phyloP scores from a whole-genome alignment of 2,888 invertebrate genomes.

The Isotomurus palustris region DNA sequence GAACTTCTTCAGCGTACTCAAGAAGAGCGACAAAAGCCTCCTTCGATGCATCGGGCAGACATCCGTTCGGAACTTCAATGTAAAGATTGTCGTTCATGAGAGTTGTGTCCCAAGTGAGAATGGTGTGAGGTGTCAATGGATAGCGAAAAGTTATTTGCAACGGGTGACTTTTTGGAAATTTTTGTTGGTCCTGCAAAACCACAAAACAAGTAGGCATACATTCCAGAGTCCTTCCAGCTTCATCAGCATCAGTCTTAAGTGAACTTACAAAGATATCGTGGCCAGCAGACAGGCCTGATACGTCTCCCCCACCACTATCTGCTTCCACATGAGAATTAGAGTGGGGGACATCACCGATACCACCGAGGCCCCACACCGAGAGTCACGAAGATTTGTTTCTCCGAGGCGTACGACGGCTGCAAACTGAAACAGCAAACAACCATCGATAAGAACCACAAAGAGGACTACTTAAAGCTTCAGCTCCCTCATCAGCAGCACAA shows the following conservation, averaged over 20 bases:
- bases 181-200: neutral
- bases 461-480: too few species aligned
- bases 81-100: slow-evolving; percentile 73
- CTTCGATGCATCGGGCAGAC: slow-evolving; percentile 86
- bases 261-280: slow-evolving; percentile 5
- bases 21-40: slow-evolving; percentile 89
- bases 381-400: slow-evolving; percentile 59
- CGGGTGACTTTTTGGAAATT: slow-evolving; percentile 55
- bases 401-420: slow-evolving; percentile 19
- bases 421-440: slow-evolving; percentile 12
- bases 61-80: slow-evolving; percentile 79
- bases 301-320: slow-evolving; percentile 70
- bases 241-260: slow-evolving; percentile 19
- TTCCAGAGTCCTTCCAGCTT: slow-evolving; percentile 19
- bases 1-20: slow-evolving; percentile 91
- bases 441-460: too few species aligned
- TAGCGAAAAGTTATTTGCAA: slow-evolving; percentile 71
- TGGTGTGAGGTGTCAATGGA: slow-evolving; percentile 70
- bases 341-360: slow-evolving; percentile 99
- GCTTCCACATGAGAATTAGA: slow-evolving; percentile 59
- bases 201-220: neutral
- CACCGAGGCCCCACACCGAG: slow-evolving; percentile 99
- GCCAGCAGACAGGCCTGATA: slow-evolving; percentile 61
- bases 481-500: too few species aligned
- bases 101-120: slow-evolving; percentile 80